These are phyloP conservation scores for Austrofundulus limnaeus DNA, from an alignment of 2,113 vertebrate genomes.

Conservation along the genomic window DNA sequence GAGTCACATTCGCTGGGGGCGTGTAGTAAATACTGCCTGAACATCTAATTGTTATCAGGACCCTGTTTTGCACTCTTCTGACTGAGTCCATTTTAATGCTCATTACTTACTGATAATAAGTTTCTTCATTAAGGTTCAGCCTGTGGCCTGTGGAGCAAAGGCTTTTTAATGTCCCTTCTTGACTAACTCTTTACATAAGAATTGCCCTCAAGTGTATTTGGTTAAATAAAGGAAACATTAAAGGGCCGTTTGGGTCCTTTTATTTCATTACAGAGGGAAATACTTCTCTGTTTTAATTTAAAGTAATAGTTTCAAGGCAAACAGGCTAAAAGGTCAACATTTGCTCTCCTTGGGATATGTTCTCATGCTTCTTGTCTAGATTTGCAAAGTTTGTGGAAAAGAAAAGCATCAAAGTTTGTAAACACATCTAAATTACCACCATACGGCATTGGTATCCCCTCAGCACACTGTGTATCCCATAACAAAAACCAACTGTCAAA, in stretches of 20 bases:
- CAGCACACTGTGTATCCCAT: constrained; percentile 19
- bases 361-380: constrained; percentile 29
- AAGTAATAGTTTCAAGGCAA: constrained; percentile 50
- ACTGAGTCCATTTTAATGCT: constrained; percentile 59
- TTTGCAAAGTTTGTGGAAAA: constrained; percentile 18
- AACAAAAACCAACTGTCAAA: constrained; percentile 46
- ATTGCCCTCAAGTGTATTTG: constrained; percentile 59
- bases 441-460: constrained; percentile 8
- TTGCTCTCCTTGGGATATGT: constrained; percentile 37
- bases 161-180: constrained; percentile 54
- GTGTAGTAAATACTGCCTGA: constrained; percentile 66
- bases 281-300: constrained; percentile 42
- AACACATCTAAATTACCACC: constrained; percentile 31
- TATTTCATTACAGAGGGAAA: constrained; percentile 45
- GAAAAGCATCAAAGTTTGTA: constrained; percentile 24
- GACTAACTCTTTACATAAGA: constrained; percentile 64
- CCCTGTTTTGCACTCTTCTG: constrained; percentile 24
- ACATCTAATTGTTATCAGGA: constrained; percentile 55
- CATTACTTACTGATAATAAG: constrained; percentile 70
- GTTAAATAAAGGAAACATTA: constrained; percentile 54
- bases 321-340: constrained; percentile 51
- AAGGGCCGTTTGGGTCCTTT: constrained; percentile 51
- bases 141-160: constrained; percentile 61
- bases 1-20: constrained; percentile 63
- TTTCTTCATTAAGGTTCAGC: constrained; percentile 71